Evolutionary conservation across 2,888 invertebrate species (phyloP), one percentile per base, ranked within the genome.

Genomic region (Patella ulyssiponensis): DNA sequence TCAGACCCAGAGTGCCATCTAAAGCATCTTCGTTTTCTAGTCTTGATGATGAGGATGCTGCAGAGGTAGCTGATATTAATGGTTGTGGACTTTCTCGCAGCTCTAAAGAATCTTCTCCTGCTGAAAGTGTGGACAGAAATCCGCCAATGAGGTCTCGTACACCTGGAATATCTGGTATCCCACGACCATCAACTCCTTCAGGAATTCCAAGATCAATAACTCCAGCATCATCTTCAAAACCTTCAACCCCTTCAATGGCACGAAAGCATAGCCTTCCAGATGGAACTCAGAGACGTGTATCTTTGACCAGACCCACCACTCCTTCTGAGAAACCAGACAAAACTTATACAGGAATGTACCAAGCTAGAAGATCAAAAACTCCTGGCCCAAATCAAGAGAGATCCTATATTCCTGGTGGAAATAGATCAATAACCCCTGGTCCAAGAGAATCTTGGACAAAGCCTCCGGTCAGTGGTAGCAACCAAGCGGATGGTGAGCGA

Each of bases 291-390:
- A 73, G 74, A 51, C 33, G 74, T 69, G 56, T 23, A 17, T 7
- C 54, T 14, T 71, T 70, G n/a, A 70, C 73, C 2, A 80, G 77
- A 69, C 69, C 80, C n/a, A 75, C 77, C n/a, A 71, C 69, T 14
- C 75, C 72, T 54, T 71, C 75, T n/a, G 75, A 54, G 7, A 44
- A 58, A 44, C 5, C n/a, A 14, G 75, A 80, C 58, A 82, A 81
- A 76, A 82, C 86, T 14, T 88, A 88, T 74, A 83, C 80, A 58
- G 83, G 84, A 44, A 83, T 86, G 33, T 87, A 83, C 77, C 80
- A 83, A 33, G 80, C 83, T 27, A 82, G 85, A 51, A 79, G 86
- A n/a, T 84, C 87, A 53, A 82, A 81, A 33, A 87, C 88, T 1
- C 88, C 88, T 1, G 85, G 85, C 15, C 85, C 87, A 14, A n/a